Evolutionary conservation across 2,113 vertebrate species (phyloP), one percentile per base, ranked within the genome.

Genomic region (Atherinomorus stipes): DNA sequence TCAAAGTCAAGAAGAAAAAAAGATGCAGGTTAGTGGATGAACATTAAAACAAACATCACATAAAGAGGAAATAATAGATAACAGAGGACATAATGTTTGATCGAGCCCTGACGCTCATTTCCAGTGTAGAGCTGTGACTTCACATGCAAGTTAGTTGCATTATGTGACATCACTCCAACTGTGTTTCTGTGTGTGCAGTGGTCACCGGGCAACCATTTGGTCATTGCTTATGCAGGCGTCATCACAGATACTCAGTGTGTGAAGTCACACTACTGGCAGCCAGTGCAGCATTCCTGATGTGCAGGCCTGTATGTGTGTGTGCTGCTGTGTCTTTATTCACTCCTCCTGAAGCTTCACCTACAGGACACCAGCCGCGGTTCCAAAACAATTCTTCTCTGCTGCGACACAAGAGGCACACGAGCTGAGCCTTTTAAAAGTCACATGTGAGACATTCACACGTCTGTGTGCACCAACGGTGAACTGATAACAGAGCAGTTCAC

Each of bases 191-290:
- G 58, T 76, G 64, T 71, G 47, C 77, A 38, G 58, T 54, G 15
- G 74, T 92, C 74, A 81, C 90, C 58, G 34, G 70, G 92, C 89
- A 93, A 93, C 93, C 74, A 70, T 75, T 74, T 65, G 71, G 38
- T 83, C 80, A 80, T 90, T 81, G 78, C 64, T 76, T 51, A 78
- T 56, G 66, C 76, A 82, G 79, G 71, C 85, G 81, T 90, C 91
- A 89, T 85, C 80, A 8, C 70, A 85, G 82, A 89, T 93, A 89
- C 84, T 89, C 71, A 16, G 71, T 73, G 77, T 80, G 80, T 93
- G 90, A 94, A 90, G 87, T 93, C 91, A 93, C 64, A 68, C 38
- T 59, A 57, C 61, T 93, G 91, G 90, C 80, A 75, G 50, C 45
- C 44, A 13, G 52, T 77, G 56, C 82, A 82, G 62, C 80, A 90